phyloP scores from a whole-genome alignment of 1,140 invertebrate genomes.

The Aphis craccivora region DNA sequence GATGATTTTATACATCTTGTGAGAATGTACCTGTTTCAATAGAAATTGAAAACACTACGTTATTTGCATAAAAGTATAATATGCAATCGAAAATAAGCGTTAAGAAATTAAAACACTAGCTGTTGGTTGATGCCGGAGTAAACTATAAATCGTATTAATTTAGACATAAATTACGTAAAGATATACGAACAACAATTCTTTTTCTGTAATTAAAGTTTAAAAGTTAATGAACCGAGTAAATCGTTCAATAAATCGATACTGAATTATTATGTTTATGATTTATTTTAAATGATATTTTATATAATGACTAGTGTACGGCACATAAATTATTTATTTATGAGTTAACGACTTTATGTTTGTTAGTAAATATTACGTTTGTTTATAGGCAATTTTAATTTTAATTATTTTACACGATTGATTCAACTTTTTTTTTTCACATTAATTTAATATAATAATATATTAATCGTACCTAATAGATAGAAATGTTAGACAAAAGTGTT shows the following conservation, averaged over 20 bases:
- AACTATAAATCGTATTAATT: not conserved
- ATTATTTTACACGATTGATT: not conserved
- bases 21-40: not conserved
- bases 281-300: slow-evolving; percentile 5
- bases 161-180: not conserved
- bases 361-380: not conserved
- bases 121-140: no score
- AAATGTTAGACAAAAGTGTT: not conserved
- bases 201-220: slow-evolving; percentile 2
- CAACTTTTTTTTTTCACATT: not conserved
- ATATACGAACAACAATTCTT: not conserved
- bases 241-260: not conserved
- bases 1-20: not conserved
- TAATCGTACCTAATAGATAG: not conserved
- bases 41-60: not conserved
- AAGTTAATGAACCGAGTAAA: not conserved
- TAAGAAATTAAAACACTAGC: not conserved
- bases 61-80: not conserved
- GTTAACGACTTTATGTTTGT: not conserved
- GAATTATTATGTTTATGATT: not conserved
- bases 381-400: not conserved
- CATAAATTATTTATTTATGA: not conserved
- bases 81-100: not conserved
- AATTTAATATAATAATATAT: not conserved
- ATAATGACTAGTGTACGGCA: not conserved